These are phyloP conservation scores for Sycobia sp. DNA, from an alignment of 1,140 invertebrate genomes.

Conservation along the genomic window DNA sequence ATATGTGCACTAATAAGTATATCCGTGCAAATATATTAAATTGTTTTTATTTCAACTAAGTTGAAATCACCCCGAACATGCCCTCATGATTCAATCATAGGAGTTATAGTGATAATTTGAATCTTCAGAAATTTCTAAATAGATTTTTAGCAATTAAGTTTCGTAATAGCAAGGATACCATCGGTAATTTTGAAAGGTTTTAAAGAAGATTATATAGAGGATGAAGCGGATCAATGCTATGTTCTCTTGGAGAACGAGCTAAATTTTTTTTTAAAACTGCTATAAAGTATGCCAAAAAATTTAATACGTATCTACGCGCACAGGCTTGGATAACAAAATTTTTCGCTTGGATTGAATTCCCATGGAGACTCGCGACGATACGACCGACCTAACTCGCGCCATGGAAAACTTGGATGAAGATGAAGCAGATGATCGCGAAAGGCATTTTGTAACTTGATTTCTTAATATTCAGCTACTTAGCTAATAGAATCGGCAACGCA, in stretches of 20 bases:
- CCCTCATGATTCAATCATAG: not conserved
- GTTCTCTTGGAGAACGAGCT: slow-evolving; percentile 2
- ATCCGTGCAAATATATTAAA: not conserved
- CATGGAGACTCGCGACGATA: not conserved
- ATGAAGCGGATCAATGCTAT: not conserved
- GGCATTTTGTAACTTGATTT: not conserved
- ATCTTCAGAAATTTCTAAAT: not conserved
- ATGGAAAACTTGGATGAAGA: slow-evolving; percentile 14
- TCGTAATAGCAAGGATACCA: not conserved
- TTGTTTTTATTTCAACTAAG: not conserved
- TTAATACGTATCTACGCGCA: slow-evolving; percentile 18
- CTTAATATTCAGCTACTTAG: not conserved
- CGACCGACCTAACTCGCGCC: not conserved
- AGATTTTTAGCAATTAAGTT: slow-evolving; percentile 10
- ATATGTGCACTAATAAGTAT: not conserved
- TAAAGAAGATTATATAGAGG: slow-evolving; percentile 8
- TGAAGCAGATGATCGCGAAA: slow-evolving; percentile 6
- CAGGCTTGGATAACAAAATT: slow-evolving; percentile 9
- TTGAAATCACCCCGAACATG: not conserved
- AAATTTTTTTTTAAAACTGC: slow-evolving; percentile 10
- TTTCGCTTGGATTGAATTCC: slow-evolving; percentile 2
- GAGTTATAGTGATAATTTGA: not conserved
- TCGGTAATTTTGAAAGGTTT: slow-evolving; percentile 11
- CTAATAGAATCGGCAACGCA: slow-evolving; percentile 2
- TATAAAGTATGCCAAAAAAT: too few relatives aligned